phyloP scores from a whole-genome alignment of 2,113 vertebrate species.

The Euleptes europaea region DNA sequence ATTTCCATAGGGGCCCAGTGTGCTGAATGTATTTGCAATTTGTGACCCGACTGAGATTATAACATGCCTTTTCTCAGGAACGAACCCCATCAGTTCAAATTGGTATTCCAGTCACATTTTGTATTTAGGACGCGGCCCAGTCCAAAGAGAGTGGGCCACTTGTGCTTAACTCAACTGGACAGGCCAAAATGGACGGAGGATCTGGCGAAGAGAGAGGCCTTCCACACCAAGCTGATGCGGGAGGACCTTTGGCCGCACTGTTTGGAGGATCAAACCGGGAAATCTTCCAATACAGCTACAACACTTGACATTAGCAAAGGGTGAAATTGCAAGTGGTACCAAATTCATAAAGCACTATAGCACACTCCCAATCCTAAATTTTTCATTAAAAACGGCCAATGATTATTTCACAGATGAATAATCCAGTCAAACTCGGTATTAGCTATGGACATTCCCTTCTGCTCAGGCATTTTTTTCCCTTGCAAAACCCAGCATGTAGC shows the following conservation, averaged over 20 bases:
- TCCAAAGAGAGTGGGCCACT: background rate
- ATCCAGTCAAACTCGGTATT: background rate
- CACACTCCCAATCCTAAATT: background rate
- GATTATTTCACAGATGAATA: background rate
- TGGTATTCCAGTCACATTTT: background rate
- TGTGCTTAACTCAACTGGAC: constrained; percentile 6
- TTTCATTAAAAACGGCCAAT: background rate
- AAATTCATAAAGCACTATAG: background rate
- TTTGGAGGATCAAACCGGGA: background rate
- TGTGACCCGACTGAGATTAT: background rate
- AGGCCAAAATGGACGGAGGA: background rate
- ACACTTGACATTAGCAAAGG: background rate
- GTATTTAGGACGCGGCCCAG: background rate
- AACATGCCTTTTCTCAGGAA: background rate
- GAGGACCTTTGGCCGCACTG: background rate
- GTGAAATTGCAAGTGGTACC: background rate
- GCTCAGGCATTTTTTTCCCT: background rate
- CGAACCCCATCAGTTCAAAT: background rate
- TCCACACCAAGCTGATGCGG: background rate
- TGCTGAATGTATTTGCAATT: background rate
- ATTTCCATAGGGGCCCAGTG: background rate
- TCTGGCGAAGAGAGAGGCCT: background rate
- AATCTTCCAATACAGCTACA: background rate
- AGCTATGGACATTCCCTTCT: background rate
- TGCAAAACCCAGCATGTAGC: background rate